These are phyloP conservation scores for Siniperca undulata DNA, from an alignment of 2,797 vertebrate species.

Conservation along the genomic window DNA sequence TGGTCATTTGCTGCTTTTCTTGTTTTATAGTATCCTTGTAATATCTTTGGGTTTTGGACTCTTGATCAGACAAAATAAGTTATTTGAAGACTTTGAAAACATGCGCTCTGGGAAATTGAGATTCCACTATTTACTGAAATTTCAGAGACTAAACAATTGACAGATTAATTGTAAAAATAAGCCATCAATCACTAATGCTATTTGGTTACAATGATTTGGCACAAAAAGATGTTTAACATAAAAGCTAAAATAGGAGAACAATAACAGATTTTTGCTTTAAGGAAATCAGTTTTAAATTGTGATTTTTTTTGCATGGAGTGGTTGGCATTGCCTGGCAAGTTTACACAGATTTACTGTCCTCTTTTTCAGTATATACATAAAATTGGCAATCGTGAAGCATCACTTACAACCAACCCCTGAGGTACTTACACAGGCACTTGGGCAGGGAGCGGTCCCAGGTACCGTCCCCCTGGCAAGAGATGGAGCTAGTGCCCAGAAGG, in stretches of 20 bases:
- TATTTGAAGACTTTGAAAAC: background rate
- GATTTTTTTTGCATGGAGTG: background rate
- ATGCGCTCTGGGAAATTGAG: background rate
- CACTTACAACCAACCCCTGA: conserved; percentile 9
- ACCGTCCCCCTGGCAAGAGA: conserved; percentile 96
- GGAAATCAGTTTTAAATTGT: background rate
- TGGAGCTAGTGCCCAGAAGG: conserved; percentile 92
- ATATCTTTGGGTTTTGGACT: background rate
- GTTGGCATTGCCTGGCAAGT: background rate
- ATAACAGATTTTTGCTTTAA: background rate
- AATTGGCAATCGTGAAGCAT: background rate
- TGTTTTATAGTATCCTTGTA: too few relatives aligned
- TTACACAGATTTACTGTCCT: background rate
- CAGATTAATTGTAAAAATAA: background rate
- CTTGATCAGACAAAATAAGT: background rate
- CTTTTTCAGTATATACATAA: conserved; percentile 2
- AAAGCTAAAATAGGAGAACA: background rate
- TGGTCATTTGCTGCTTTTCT: background rate
- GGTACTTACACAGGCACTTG: conserved; percentile 94
- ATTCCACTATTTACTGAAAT: background rate
- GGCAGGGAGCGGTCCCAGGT: conserved; percentile 96
- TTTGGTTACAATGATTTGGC: background rate
- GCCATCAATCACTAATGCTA: background rate
- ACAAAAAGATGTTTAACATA: background rate
- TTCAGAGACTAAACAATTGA: background rate